Evolutionary conservation across 2,113 vertebrate genomes (phyloP).

Genomic region (Panthera uncia): DNA sequence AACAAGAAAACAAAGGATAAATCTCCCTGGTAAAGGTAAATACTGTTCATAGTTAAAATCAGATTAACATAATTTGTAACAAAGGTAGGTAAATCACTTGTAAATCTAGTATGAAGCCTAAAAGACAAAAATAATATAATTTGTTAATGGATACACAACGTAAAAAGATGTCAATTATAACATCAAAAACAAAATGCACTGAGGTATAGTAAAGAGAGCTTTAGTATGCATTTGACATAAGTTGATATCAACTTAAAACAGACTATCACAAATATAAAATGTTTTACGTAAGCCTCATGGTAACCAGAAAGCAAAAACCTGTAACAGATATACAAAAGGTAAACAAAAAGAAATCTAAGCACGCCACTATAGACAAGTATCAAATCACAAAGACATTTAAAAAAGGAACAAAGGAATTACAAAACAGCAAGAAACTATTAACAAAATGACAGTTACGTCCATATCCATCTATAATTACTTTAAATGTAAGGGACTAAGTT

Average conservation of each 20-base stretch:
- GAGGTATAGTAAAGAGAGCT: not conserved
- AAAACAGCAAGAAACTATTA: not conserved
- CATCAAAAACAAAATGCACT: not conserved
- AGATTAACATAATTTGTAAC: not conserved
- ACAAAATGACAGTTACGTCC: not conserved
- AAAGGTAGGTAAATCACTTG: not conserved
- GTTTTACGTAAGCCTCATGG: not conserved
- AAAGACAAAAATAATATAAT: not conserved
- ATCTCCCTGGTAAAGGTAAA: not conserved
- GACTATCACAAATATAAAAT: not conserved
- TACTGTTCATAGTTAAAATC: not conserved
- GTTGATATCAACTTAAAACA: not conserved
- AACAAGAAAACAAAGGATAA: not conserved
- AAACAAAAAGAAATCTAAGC: not conserved
- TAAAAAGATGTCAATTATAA: not conserved
- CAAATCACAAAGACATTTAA: not conserved
- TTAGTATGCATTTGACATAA: not conserved
- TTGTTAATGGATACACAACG: not conserved
- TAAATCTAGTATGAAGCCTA: not conserved
- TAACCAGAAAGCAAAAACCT: not conserved
- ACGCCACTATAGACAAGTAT: not conserved
- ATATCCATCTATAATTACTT: not conserved
- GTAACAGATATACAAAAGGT: not conserved
- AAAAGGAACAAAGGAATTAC: not conserved
- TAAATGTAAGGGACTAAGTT: not conserved